Conservation (phyloP, 37 sponge, comb jelly and placozoan genomes). For the Agelas oroides region DNA sequence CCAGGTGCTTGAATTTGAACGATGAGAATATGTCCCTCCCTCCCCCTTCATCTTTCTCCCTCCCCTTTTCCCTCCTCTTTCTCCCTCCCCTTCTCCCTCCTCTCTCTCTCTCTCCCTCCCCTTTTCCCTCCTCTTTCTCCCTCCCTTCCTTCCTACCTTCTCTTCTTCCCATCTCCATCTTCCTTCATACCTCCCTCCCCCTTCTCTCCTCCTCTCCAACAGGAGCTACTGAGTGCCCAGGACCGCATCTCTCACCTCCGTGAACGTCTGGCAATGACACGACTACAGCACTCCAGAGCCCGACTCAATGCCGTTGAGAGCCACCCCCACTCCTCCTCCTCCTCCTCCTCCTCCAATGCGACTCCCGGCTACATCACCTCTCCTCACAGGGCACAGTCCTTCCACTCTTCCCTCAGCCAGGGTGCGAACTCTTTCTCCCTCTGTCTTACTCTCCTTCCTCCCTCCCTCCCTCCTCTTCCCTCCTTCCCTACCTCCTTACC, state of each 20-base stretch:
- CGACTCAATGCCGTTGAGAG: slow-evolving; percentile 2
- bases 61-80: not conserved
- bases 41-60: not conserved
- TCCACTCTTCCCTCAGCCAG: too few species aligned
- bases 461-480: too few species aligned
- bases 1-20: too few species aligned
- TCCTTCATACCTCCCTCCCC: not conserved
- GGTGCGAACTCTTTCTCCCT: too few species aligned
- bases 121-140: not conserved
- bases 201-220: not conserved
- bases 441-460: too few species aligned
- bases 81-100: not conserved
- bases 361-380: too few species aligned
- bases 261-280: slow-evolving; percentile 49
- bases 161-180: not conserved
- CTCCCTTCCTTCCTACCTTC: not conserved
- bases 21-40: not conserved
- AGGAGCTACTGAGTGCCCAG: slow-evolving; percentile 55
- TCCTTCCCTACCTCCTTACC: too few species aligned
- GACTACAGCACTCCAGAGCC: slow-evolving; percentile 14
- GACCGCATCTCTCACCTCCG: slow-evolving; percentile 54
- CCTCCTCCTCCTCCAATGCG: not conserved
- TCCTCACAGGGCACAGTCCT: too few species aligned
- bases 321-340: not conserved
- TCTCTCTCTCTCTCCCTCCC: not conserved